A percentile compares a stretch with the other conserved stretches of the same genome.
Evolutionary conservation across 2,888 invertebrate genomes (phyloP).

Genomic region (Agelastica alni): DNA sequence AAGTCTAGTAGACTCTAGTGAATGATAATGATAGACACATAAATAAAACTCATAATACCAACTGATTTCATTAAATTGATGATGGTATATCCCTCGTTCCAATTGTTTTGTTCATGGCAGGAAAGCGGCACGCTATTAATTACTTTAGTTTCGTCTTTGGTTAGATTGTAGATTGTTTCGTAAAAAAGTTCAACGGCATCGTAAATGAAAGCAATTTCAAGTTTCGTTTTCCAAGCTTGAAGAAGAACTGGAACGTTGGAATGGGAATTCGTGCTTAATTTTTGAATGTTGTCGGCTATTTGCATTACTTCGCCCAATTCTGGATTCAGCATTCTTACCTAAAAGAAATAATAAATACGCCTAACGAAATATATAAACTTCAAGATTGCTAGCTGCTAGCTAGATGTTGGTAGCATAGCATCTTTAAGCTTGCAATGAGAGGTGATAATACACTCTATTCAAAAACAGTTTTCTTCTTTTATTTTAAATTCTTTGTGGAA

Average conservation of each 20-base stretch:
- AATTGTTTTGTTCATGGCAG: conserved; percentile 68
- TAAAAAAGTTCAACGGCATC: conserved; percentile 84
- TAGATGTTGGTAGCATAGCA: too few relatives aligned
- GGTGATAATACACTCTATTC: too few relatives aligned
- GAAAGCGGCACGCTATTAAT: conserved; percentile 36
- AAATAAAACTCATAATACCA: conserved; percentile 45
- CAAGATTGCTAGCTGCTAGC: too few relatives aligned
- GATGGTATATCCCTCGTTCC: conserved; percentile 82
- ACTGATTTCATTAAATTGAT: conserved; percentile 84
- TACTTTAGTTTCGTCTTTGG: conserved; percentile 29
- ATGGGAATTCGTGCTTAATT: conserved; percentile 11
- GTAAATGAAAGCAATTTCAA: conserved; percentile 79
- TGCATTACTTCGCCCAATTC: conserved; percentile 56
- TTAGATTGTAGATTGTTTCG: conserved; percentile 72
- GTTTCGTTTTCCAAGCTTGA: conserved; percentile 55
- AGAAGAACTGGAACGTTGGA: conserved; percentile 14
- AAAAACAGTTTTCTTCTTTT: too few relatives aligned
- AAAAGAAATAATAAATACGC: not conserved
- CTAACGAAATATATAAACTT: too few relatives aligned
- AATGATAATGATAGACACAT: too few relatives aligned
- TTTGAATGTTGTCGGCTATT: conserved; percentile 30
- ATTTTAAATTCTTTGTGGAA: too few relatives aligned
- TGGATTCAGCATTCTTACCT: conserved; percentile 67
- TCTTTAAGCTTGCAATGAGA: too few relatives aligned
- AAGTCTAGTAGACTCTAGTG: too few relatives aligned